phyloP scores from a whole-genome alignment of 2,113 vertebrate species.

The Plecotus auritus region DNA sequence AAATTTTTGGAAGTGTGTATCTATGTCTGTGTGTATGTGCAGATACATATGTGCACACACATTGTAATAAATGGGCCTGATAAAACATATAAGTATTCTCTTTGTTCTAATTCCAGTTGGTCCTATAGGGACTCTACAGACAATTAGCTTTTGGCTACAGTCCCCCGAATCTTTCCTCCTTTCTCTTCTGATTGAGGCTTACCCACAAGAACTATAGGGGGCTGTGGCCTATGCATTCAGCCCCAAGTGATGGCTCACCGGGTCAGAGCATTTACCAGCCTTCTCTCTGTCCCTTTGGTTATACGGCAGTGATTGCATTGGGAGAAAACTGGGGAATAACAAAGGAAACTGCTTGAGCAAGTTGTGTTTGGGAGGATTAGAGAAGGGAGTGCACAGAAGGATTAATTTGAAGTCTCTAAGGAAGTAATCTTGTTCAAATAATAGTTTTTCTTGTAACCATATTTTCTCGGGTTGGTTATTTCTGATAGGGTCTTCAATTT shows the following conservation, averaged over 20 bases:
- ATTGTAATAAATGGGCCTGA: background rate
- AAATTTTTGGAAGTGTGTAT: background rate
- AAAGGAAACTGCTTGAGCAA: background rate
- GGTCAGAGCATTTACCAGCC: background rate
- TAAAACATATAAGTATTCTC: background rate
- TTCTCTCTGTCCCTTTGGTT: background rate
- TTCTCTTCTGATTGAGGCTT: background rate
- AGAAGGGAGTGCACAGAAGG: background rate
- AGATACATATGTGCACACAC: rapidly evolving
- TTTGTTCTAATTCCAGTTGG: background rate
- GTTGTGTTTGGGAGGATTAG: background rate
- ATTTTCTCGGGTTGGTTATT: slow-evolving; percentile 9
- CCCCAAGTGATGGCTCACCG: background rate
- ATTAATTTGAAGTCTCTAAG: background rate
- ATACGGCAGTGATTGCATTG: background rate
- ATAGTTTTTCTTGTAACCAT: background rate
- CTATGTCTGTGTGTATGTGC: background rate
- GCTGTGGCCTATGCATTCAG: background rate
- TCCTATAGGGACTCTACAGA: rapidly evolving
- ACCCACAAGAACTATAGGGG: background rate
- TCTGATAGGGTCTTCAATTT: background rate
- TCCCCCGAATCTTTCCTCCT: background rate
- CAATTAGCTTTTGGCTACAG: rapidly evolving
- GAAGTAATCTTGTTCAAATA: slow-evolving; percentile 33
- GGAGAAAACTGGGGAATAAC: background rate